Evolutionary conservation across 1,140 invertebrate genomes (phyloP), one percentile per base, ranked within the genome.

Genomic region (Drosophila subpulchrella): DNA sequence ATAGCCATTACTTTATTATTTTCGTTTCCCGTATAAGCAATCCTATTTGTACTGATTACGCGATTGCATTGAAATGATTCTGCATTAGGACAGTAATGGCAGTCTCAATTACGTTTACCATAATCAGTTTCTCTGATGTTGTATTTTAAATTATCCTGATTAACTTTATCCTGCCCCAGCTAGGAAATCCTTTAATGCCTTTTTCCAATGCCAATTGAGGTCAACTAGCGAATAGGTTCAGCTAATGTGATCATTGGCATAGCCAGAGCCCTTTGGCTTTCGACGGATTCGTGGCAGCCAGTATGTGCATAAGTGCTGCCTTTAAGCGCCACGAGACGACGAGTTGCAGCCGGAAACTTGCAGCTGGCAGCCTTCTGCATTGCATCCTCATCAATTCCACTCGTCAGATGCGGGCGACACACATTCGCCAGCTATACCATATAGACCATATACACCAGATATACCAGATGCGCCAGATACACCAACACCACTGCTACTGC

Each of bases 341-440:
- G 30, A 48, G 24, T 48, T 32, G 47, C 42, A 53, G 46, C 51
- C 66, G 54, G 53, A 36, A 72, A 41, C 73, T 50, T 44, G 51
- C 41, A 81, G 47, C 62, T 57, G 57, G 77, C 54, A 56, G 47
- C 50, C 36, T 70, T 68, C 65, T 53, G 73, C 65, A 59, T 44
- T 55, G 41, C 50, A 59, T 50, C 54, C 58, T 34, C 75, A 77
- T 78, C 65, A 70, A 71, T 72, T 78, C 75, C 67, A 44, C 72
- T 76, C 72, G 70, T 75, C 70, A 65, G 59, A 55, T 75, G 73
- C 48, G 55, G 60, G 55, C 48, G 34, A 54, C 39, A 46, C 72
- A 57, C 68, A 42, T 27, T 27, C 27, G 27, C 27, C 46, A 61
- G 15, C 34, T 32, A 41, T 36, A 56, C 34, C 32, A 36, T 53